Evolutionary conservation across 2,797 vertebrate species (phyloP), one percentile per base, ranked within the genome.

Genomic region (Ctenochaetus hawaiiensis): DNA sequence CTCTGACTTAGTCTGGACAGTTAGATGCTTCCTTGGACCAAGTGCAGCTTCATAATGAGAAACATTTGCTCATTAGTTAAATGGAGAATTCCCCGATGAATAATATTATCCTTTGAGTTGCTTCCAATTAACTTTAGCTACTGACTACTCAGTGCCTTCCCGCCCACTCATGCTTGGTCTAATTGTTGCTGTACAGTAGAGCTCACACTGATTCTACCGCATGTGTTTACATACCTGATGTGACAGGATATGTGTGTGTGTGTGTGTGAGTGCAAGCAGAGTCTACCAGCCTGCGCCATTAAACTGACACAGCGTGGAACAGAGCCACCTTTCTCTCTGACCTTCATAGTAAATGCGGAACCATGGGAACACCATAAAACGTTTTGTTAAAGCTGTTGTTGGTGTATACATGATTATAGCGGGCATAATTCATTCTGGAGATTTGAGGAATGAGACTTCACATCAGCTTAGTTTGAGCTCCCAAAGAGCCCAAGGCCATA

Each of bases 401-500:
- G 78, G 77, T 90, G 84, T 85, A 72, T 76, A 87, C 68, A 72
- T 77, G 83, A 90, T 87, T 87, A 86, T 71, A 59, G 72, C 17
- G 30, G 10, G 68, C 78, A 78, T 85, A 85, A 90, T 91, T 91
- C 74, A 86, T 84, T 89, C 54, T 66, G 77, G 70, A 89, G 84
- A 91, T 86, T 77, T 81, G 85, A 90, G 82, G 48, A 86, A 86
- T 87, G 78, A 78, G 75, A 87, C 86, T 92, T 92, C 78, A 84
- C 76, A 85, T 83, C 84, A 80, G 82, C 83, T 94, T 91, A 92
- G 87, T 83, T 85, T 72, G 75, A 87, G 81, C 79, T 91, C 85
- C 78, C 80, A 90, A 88, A 87, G 84, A 92, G 89, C 87, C 85
- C 75, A 66, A 77, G 90, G 90, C 91, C 87, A 87, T 90, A 87